Conservation (phyloP, 2,797 vertebrate genomes). For the Botia almorhae region DNA sequence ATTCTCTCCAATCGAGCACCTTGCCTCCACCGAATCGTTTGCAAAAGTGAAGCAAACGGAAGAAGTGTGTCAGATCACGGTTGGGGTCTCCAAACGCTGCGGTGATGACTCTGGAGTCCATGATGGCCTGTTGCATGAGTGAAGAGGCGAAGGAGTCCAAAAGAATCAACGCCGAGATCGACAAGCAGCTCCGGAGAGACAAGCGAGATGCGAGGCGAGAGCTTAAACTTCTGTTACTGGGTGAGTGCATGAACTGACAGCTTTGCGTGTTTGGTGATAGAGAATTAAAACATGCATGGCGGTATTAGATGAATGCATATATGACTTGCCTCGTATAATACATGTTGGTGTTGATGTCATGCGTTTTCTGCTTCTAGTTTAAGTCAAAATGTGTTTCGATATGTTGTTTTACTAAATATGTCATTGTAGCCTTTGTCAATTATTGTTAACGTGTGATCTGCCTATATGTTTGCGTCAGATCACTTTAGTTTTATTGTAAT, state of each 20-base stretch:
- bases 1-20: not conserved
- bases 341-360: too few relatives aligned
- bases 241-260: constrained; percentile 75
- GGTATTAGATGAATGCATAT: not conserved
- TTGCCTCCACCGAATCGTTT: constrained; percentile 15
- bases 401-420: not conserved
- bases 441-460: not conserved
- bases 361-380: not conserved
- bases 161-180: constrained; percentile 97
- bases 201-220: constrained; percentile 94
- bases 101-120: constrained; percentile 98
- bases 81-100: constrained; percentile 64
- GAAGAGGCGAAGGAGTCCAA: constrained; percentile 99
- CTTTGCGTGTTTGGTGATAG: not conserved
- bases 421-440: not conserved
- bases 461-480: not conserved
- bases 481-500: too few relatives aligned
- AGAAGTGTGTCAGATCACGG: constrained; percentile 15
- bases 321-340: not conserved
- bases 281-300: too few relatives aligned
- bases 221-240: constrained; percentile 94
- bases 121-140: constrained; percentile 99
- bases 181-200: constrained; percentile 95
- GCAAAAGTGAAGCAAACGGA: constrained; percentile 3
- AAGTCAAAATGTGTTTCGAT: not conserved